These are phyloP conservation scores for Formica aserva DNA, from an alignment of 2,888 invertebrate genomes.

Conservation along the genomic window DNA sequence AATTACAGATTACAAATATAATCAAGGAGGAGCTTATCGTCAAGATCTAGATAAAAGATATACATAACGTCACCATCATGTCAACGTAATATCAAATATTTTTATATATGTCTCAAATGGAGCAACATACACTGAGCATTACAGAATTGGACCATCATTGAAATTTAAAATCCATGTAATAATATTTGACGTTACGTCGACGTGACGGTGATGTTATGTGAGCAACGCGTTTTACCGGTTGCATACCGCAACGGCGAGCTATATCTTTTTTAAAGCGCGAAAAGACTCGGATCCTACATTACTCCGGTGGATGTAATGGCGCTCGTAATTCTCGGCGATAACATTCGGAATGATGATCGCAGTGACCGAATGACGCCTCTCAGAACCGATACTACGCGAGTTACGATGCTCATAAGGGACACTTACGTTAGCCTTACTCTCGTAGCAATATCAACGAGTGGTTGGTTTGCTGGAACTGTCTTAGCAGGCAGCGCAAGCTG, in stretches of 20 bases:
- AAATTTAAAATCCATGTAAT: neutral
- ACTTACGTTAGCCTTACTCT: constrained; percentile 40
- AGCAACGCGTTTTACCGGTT: neutral
- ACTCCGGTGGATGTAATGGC: constrained; percentile 80
- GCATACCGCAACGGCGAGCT: neutral
- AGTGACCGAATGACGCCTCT: constrained; percentile 63
- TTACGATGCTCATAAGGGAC: constrained; percentile 69
- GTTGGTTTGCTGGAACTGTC: neutral
- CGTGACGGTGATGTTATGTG: neutral
- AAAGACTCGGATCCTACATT: constrained; percentile 73
- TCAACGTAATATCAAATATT: neutral
- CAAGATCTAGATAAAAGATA: neutral
- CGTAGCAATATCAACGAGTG: constrained; percentile 1
- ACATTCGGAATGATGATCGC: constrained; percentile 52
- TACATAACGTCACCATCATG: neutral
- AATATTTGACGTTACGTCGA: neutral
- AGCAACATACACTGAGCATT: neutral
- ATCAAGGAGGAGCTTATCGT: neutral
- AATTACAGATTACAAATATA: neutral
- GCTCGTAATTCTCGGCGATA: constrained; percentile 82
- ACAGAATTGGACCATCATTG: neutral
- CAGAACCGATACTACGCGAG: constrained; percentile 74
- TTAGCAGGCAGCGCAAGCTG: neutral
- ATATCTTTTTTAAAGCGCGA: constrained; percentile 68
- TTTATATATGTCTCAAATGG: neutral